Evolutionary conservation across 2,113 vertebrate genomes (phyloP).

Genomic region (Alligator mississippiensis): DNA sequence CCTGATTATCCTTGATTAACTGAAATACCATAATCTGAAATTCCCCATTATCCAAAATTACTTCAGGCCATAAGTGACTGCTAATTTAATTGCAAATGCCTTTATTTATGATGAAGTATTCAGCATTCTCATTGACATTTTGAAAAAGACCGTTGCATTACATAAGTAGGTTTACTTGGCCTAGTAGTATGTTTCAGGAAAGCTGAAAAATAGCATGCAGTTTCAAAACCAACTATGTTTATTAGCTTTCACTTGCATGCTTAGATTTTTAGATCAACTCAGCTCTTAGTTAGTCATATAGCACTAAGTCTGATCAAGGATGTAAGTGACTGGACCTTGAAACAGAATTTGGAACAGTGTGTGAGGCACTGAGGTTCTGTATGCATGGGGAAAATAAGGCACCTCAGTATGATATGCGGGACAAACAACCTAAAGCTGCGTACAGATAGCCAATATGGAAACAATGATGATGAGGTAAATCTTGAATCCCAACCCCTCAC

Average conservation of each 20-base stretch:
- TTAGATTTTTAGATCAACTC: not conserved
- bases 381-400: too few species aligned
- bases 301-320: too few species aligned
- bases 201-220: not conserved
- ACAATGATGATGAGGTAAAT: too few species aligned
- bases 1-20: accelerated
- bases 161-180: not conserved
- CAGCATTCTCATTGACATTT: not conserved
- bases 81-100: accelerated
- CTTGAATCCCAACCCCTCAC: too few species aligned
- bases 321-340: too few species aligned
- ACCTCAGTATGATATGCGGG: too few species aligned
- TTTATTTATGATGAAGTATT: not conserved
- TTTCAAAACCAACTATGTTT: not conserved
- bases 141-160: not conserved
- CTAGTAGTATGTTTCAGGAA: not conserved
- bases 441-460: too few species aligned
- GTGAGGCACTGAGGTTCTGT: too few species aligned
- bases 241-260: not conserved
- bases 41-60: not conserved
- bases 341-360: too few species aligned
- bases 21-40: not conserved
- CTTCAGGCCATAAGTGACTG: accelerated
- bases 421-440: too few species aligned
- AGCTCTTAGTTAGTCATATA: not conserved